A percentile compares a stretch with the other conserved stretches of the same genome.
Evolutionary conservation across 1,140 invertebrate species (phyloP).

Genomic region (Diachasma alloeum): DNA sequence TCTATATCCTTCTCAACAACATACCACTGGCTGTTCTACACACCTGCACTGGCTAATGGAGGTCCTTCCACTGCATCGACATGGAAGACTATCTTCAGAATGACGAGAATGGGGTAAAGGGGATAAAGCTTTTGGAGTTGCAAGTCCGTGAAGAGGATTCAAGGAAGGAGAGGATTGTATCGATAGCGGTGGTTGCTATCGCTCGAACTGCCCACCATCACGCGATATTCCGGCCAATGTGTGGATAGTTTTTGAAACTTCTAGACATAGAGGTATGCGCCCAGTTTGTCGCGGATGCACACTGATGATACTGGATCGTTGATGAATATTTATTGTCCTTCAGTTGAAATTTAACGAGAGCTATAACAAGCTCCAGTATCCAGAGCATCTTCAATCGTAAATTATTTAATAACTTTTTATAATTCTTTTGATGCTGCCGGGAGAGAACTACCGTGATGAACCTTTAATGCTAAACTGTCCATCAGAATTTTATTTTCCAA

Average conservation of each 20-base stretch:
- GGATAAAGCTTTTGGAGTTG: neutral
- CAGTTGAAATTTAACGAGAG: conserved; percentile 56
- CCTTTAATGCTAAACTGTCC: too few species aligned
- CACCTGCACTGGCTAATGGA: conserved; percentile 16
- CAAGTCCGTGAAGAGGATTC: neutral
- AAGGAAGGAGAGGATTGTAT: conserved; percentile 10
- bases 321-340: conserved; percentile 61
- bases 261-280: neutral
- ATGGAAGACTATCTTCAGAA: neutral
- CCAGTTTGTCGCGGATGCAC: neutral
- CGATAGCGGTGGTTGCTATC: conserved; percentile 41
- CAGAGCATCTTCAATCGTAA: conserved; percentile 36
- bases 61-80: conserved; percentile 3
- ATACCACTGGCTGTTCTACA: conserved; percentile 1
- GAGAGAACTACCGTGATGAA: too few species aligned
- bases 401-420: conserved; percentile 47
- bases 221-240: neutral
- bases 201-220: conserved; percentile 5
- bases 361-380: conserved; percentile 20
- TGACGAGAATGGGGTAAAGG: neutral
- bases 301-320: conserved; percentile 37
- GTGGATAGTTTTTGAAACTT: too few species aligned
- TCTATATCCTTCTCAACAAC: neutral
- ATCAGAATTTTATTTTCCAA: neutral
- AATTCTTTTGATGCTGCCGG: conserved; percentile 38